phyloP scores from a whole-genome alignment of 2,888 invertebrate species.

The Idaea biselata region DNA sequence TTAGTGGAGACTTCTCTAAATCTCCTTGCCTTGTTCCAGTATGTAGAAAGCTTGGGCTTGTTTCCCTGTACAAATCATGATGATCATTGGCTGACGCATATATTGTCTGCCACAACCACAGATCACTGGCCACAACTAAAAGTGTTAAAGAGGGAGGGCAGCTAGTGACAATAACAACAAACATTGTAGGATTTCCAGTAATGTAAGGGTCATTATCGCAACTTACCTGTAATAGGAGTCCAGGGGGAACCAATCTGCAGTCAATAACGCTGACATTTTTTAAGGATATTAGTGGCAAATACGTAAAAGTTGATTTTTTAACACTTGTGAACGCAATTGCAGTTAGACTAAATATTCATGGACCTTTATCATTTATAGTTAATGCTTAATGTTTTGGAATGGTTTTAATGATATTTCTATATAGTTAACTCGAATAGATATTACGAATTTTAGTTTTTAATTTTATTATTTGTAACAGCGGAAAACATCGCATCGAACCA shows the following conservation, averaged over 20 bases:
- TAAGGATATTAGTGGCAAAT: not conserved
- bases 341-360: not conserved
- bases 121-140: too few relatives aligned
- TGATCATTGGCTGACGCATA: too few relatives aligned
- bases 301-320: not conserved
- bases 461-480: too few relatives aligned
- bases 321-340: not conserved
- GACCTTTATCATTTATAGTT: not conserved
- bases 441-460: too few relatives aligned
- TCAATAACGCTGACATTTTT: conserved; percentile 71
- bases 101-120: too few relatives aligned
- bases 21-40: too few relatives aligned
- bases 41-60: too few relatives aligned
- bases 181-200: not conserved
- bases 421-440: too few relatives aligned
- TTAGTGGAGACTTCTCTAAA: too few relatives aligned
- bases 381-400: not conserved
- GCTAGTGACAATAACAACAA: not conserved
- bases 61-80: too few relatives aligned
- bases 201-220: not conserved
- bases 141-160: not conserved
- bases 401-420: too few relatives aligned
- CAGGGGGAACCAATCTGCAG: conserved; percentile 73
- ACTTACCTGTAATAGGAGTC: conserved; percentile 70
- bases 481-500: too few relatives aligned